These are phyloP conservation scores for Reticulitermes speratus DNA, from an alignment of 1,140 invertebrate genomes.

Conservation along the genomic window DNA sequence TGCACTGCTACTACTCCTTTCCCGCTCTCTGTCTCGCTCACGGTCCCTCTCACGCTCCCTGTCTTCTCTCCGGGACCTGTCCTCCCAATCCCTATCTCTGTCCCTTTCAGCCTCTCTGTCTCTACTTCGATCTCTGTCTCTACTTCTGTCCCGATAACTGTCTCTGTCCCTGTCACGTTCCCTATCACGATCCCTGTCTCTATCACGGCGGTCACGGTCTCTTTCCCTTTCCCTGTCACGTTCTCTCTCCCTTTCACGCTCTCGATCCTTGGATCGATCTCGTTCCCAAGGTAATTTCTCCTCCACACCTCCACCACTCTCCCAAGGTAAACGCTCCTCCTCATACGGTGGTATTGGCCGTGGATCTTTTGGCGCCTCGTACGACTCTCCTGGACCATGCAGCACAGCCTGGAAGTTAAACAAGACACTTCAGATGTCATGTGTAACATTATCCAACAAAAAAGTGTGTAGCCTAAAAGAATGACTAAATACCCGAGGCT, in stretches of 20 bases:
- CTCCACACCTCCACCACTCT: slow-evolving; percentile 26
- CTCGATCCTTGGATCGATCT: slow-evolving; percentile 36
- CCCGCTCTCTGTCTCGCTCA: slow-evolving; percentile 38
- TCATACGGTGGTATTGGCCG: slow-evolving; percentile 42
- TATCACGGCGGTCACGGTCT: slow-evolving; percentile 48
- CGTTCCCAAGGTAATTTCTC: slow-evolving; percentile 39
- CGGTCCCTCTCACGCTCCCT: slow-evolving; percentile 46
- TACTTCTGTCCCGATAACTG: slow-evolving; percentile 46
- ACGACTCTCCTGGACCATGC: slow-evolving; percentile 31
- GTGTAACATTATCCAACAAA: background rate
- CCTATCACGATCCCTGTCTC: slow-evolving; percentile 52
- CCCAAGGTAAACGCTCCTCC: slow-evolving; percentile 31
- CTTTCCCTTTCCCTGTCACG: slow-evolving; percentile 39
- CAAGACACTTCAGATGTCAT: background rate
- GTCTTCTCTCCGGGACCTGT: slow-evolving; percentile 47
- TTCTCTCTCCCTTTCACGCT: slow-evolving; percentile 41
- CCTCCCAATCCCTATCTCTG: slow-evolving; percentile 29
- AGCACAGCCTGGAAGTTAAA: slow-evolving; percentile 21
- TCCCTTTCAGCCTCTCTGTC: slow-evolving; percentile 38
- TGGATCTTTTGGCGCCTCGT: slow-evolving; percentile 58
- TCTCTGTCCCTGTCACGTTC: slow-evolving; percentile 48
- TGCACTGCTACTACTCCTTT: slow-evolving; percentile 37
- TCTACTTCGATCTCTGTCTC: slow-evolving; percentile 39
- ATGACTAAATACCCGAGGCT: slow-evolving; percentile 10
- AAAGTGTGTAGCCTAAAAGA: background rate